A percentile compares a stretch with the other conserved stretches of the same genome.
phyloP scores from a whole-genome alignment of 1,140 invertebrate genomes.

The Heliconius hewitsoni region DNA sequence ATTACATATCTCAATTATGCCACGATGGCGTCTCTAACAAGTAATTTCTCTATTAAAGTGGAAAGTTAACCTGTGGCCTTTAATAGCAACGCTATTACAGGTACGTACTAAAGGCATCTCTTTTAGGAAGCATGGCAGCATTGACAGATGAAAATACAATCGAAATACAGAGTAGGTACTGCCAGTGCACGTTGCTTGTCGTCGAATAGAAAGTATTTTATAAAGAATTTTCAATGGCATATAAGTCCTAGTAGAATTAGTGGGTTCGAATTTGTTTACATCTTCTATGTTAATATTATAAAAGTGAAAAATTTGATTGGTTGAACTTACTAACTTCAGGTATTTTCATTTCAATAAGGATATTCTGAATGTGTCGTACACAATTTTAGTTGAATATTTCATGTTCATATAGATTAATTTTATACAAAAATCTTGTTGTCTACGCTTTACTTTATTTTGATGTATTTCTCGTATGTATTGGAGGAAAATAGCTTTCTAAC shows the following conservation, averaged over 20 bases:
- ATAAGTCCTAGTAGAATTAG: not conserved
- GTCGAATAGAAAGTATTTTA: not conserved
- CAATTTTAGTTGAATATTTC: no score
- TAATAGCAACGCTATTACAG: slow-evolving; percentile 37
- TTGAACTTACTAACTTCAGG: no score
- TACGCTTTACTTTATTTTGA: no score
- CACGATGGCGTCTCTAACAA: not conserved
- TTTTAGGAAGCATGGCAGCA: slow-evolving; percentile 33
- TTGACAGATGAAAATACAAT: slow-evolving; percentile 21
- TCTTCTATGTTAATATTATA: no score
- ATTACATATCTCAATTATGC: no score
- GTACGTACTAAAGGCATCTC: slow-evolving; percentile 23
- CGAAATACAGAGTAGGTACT: not conserved
- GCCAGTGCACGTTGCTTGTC: not conserved
- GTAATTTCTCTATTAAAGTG: slow-evolving; percentile 53
- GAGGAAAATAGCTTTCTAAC: no score
- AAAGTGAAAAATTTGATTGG: no score
- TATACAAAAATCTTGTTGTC: no score
- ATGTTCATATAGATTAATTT: no score
- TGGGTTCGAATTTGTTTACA: not conserved
- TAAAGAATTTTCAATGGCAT: not conserved
- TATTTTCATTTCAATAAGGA: no score
- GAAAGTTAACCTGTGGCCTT: slow-evolving; percentile 49
- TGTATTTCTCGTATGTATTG: no score
- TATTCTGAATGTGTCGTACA: no score